Percentiles rank a stretch among this genome's conserved stretches.
These are phyloP conservation scores for Bovichtus diacanthus DNA, from an alignment of 2,797 vertebrate genomes.

Conservation along the genomic window DNA sequence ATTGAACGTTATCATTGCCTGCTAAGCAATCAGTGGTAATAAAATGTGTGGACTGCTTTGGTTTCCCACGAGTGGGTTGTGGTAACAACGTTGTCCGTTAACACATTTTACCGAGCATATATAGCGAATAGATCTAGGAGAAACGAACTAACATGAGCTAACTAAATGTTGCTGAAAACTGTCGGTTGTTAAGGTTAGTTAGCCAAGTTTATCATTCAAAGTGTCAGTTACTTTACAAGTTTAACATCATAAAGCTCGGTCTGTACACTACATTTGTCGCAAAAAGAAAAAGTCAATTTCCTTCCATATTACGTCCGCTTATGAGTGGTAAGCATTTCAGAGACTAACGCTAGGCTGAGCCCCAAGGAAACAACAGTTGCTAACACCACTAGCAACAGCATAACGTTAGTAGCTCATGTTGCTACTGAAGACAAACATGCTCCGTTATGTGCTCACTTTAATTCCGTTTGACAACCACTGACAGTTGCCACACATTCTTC, in stretches of 20 bases:
- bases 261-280: not conserved
- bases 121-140: not conserved
- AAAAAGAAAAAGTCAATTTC: constrained; percentile 34
- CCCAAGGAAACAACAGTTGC: constrained; percentile 44
- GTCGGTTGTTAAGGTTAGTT: constrained; percentile 9
- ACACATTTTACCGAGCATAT: not conserved
- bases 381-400: constrained; percentile 37
- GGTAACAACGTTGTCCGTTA: not conserved
- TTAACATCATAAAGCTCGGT: not conserved
- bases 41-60: not conserved
- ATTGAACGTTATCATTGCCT: constrained; percentile 39
- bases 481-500: not conserved
- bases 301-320: constrained; percentile 2
- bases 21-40: constrained; percentile 7
- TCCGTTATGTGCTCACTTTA: not conserved
- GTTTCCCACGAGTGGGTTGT: not conserved
- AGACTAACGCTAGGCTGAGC: constrained; percentile 24
- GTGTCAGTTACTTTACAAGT: constrained; percentile 22
- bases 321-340: constrained; percentile 3
- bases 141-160: constrained; percentile 12
- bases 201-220: constrained; percentile 50
- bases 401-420: constrained; percentile 17
- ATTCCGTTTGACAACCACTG: not conserved
- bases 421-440: constrained; percentile 14
- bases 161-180: constrained; percentile 6